Evolutionary conservation across 1,140 invertebrate species (phyloP), one percentile per base, ranked within the genome.

Genomic region (Periplaneta americana): DNA sequence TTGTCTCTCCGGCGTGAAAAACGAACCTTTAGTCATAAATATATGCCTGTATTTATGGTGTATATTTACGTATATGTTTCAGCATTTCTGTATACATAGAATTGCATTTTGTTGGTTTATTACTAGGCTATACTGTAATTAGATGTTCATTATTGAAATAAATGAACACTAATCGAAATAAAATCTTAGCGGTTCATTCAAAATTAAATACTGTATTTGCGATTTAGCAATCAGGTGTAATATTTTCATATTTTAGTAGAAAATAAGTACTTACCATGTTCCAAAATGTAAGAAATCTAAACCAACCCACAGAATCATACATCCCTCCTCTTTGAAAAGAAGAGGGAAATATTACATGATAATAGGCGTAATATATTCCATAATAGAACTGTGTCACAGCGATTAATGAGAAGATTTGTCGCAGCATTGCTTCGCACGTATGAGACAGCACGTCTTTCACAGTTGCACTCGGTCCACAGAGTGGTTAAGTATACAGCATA

Each of bases 261-360:
- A 80, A 31, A 74, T 79, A 11, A 34, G 80, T 79, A 90, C 90
- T 89, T 85, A 91, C 91, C 88, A 91, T 81, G 82, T 89, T 85
- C 91, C 91, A 92, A 37, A 91, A 87, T 5, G 91, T 90, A 34
- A 91, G 85, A 82, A 88, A 91, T 80, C 88, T 90, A 4, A 88
- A 57, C 84, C 89, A 88, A 74, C 91, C 90, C 18, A 77, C 28
- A n/a, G 48, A n/a, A 13, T 66, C 48, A n/a, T n/a, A 66, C 22
- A 66, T n/a, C 22, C 48, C 48, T 31, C 75, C 35, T 18, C 33
- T 34, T 6, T 2, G 2, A 77, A 77, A 28, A 8, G 17, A 6
- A 34, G 31, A 31, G 22, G 33, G 33, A 36, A 77, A 36, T 33
- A 6, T 77, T 22, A 77, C 75, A 6, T 33, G 11, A 9, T 2